Conservation (phyloP, 1,140 invertebrate genomes). For the Bombus picipes region DNA sequence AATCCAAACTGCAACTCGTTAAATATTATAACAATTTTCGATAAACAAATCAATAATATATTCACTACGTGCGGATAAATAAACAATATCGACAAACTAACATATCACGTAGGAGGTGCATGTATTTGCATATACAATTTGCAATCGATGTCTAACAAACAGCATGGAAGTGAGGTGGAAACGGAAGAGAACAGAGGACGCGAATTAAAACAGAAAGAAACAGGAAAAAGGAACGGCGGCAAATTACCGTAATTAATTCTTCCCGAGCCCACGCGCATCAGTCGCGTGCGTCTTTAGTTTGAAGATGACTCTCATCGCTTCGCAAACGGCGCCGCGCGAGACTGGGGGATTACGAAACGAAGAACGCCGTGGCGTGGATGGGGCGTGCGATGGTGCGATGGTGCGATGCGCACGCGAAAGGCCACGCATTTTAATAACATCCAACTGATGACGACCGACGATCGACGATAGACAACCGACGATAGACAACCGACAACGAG, state of each 20-base stretch:
- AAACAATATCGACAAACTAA: too few relatives aligned
- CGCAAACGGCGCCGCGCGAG: neutral
- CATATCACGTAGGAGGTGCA: too few relatives aligned
- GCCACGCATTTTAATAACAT: slow-evolving; percentile 3
- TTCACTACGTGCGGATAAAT: too few relatives aligned
- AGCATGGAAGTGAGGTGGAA: neutral
- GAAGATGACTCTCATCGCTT: neutral
- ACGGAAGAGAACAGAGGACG: neutral
- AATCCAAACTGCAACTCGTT: too few relatives aligned
- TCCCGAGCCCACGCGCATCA: neutral
- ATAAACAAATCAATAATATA: too few relatives aligned
- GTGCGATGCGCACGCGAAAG: neutral
- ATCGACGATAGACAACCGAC: too few relatives aligned
- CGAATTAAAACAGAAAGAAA: neutral
- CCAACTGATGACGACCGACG: neutral
- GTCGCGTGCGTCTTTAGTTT: neutral
- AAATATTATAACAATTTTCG: too few relatives aligned
- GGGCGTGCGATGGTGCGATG: neutral
- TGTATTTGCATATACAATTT: too few relatives aligned
- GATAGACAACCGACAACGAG: neutral
- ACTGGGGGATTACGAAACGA: neutral
- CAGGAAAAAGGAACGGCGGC: neutral
- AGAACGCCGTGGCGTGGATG: neutral
- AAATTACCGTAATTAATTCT: neutral
- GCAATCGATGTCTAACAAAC: too few relatives aligned